Evolutionary conservation across 2,797 vertebrate species (phyloP), one percentile per base, ranked within the genome.

Genomic region (Hypotaenidia philippensis): DNA sequence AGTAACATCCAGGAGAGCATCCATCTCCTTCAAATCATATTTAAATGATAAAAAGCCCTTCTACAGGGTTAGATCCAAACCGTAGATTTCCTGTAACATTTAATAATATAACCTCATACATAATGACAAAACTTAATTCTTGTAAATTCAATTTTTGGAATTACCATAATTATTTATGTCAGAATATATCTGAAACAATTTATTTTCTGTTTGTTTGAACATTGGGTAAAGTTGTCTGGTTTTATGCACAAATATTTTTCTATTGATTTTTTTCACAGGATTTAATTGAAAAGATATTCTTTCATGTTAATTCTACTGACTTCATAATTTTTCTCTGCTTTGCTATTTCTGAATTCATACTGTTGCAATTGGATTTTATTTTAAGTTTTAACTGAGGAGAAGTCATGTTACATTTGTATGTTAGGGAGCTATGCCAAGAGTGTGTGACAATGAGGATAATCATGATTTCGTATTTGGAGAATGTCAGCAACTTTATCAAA

Each of bases 101-200:
- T 97, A 97, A 95, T 96, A 97, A 96, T 79, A 76, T 85, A 94
- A 95, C 85, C 87, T 98, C 94, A 97, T 97, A 78, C 76, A 96
- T 92, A 97, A 93, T 94, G 72, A 90, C 92, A 96, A 96, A 96
- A 92, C 41, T 64, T 95, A 89, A 96, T 95, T 96, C 41, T 96
- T 97, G 47, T 91, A 96, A 95, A 93, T 97, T 80, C 68, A 95
- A 34, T 95, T 94, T 93, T 89, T 92, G 50, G 56, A 94, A 95
- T 95, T 96, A 84, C n/a, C 40, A 47, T 88, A 85, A 97, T 77
- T 90, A 97, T 83, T 96, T 96, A 79, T 95, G 80, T 89, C 63
- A 95, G 80, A 97, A 96, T 96, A 89, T 91, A 95, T 87, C 71
- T 63, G 72, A 94, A 96, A 94, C 50, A 65, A 94, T 94, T 91